phyloP scores from a whole-genome alignment of 2,113 vertebrate genomes.

The Hippocampus guttulatus region DNA sequence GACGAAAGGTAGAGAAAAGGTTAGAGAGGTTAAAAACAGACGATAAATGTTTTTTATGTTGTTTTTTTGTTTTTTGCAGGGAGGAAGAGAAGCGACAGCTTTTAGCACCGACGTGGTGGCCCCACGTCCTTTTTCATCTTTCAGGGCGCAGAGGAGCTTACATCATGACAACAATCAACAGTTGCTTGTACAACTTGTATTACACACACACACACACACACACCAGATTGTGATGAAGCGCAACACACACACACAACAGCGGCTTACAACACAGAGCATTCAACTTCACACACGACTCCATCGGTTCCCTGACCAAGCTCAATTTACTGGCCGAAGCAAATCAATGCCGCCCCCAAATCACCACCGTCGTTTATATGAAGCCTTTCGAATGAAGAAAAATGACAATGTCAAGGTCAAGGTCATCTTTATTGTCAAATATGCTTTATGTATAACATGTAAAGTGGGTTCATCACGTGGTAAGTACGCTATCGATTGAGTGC shows the following conservation, averaged over 20 bases:
- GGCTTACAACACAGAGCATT: neutral
- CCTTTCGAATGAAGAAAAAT: too few species aligned
- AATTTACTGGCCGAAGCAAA: too few species aligned
- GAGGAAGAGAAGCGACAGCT: neutral
- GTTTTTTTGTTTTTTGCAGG: neutral
- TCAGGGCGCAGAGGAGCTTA: neutral
- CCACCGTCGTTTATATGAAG: too few species aligned
- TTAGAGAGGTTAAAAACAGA: constrained; percentile 35
- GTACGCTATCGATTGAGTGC: too few species aligned
- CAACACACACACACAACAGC: neutral
- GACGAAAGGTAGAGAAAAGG: constrained; percentile 48
- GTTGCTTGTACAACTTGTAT: neutral
- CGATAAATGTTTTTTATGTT: neutral
- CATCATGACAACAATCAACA: neutral
- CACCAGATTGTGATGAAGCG: constrained; percentile 1
- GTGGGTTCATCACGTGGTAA: too few species aligned
- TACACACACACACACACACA: neutral
- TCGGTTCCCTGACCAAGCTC: too few species aligned
- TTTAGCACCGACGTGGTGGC: neutral
- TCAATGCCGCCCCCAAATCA: too few species aligned
- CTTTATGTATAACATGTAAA: too few species aligned
- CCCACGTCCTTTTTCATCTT: neutral
- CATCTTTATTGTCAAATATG: too few species aligned
- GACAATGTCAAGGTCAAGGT: too few species aligned
- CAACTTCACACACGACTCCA: neutral